Percentiles rank a stretch among this genome's conserved stretches.
These are phyloP conservation scores for Argynnis bischoffii DNA, from an alignment of 2,888 invertebrate genomes.

Conservation along the genomic window DNA sequence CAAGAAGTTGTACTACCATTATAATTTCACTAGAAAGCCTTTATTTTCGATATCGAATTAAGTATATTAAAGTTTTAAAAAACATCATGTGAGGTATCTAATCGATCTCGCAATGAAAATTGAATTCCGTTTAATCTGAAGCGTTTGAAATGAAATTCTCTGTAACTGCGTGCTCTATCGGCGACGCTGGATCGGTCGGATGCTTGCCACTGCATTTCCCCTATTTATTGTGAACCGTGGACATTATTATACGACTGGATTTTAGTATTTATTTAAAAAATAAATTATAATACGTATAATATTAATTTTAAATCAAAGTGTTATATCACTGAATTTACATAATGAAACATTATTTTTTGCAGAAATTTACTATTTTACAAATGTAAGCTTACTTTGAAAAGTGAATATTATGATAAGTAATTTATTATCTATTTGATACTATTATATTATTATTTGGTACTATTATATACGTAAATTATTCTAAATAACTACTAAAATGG, in stretches of 20 bases:
- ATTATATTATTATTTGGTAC: too few species aligned
- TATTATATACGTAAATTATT: conserved; percentile 9
- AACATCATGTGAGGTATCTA: conserved; percentile 37
- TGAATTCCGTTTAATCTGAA: conserved; percentile 66
- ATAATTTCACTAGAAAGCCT: too few species aligned
- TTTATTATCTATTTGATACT: background rate
- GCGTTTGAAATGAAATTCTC: conserved; percentile 69
- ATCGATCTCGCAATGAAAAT: conserved; percentile 56
- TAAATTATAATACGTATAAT: conserved; percentile 12
- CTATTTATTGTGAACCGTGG: conserved; percentile 42
- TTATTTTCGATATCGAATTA: background rate
- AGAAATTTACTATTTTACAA: too few species aligned
- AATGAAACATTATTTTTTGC: too few species aligned
- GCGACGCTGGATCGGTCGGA: conserved; percentile 59
- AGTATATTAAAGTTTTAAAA: conserved; percentile 27
- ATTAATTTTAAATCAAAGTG: conserved; percentile 7
- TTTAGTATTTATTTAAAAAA: background rate
- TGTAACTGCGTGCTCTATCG: conserved; percentile 69
- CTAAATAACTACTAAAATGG: conserved; percentile 37
- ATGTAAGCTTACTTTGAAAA: too few species aligned
- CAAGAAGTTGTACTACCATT: too few species aligned
- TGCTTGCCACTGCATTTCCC: conserved; percentile 53
- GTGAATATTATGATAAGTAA: background rate
- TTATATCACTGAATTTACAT: background rate
- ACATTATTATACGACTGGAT: conserved; percentile 21